Evolutionary conservation across 2,888 invertebrate species (phyloP).

Genomic region (Creontiades dilutus): DNA sequence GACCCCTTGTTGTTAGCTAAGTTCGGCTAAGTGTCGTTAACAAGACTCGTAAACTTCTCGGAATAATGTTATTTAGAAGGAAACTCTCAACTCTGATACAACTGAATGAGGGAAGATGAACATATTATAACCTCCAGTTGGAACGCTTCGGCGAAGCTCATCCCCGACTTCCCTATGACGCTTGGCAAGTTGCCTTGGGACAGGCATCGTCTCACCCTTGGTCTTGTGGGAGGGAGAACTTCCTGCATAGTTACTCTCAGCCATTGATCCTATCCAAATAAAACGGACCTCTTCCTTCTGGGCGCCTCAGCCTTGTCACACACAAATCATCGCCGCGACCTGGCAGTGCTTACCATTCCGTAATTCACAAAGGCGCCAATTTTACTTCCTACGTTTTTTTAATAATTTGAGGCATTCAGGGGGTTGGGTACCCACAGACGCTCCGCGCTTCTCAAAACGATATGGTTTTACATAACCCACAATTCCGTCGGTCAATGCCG

Average conservation of each 20-base stretch:
- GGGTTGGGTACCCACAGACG: too few species aligned
- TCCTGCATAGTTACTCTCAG: constrained; percentile 57
- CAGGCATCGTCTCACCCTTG: constrained; percentile 8
- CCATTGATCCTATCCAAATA: constrained; percentile 62
- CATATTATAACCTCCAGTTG: constrained; percentile 59
- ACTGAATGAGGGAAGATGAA: constrained; percentile 45
- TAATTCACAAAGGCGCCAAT: neutral
- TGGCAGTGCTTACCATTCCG: constrained; percentile 1
- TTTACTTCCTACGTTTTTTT: too few species aligned
- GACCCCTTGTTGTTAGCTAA: neutral
- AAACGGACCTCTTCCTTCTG: constrained; percentile 20
- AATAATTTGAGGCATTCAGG: too few species aligned
- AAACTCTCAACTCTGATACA: constrained; percentile 14
- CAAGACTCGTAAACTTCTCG: neutral
- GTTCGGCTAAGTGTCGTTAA: neutral
- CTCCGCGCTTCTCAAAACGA: too few species aligned
- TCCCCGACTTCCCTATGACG: constrained; percentile 53
- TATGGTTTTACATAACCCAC: too few species aligned
- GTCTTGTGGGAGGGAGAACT: constrained; percentile 34
- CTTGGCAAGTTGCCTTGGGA: constrained; percentile 64
- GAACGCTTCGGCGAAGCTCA: constrained; percentile 55
- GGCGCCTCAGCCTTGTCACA: neutral
- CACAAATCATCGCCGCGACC: constrained; percentile 2
- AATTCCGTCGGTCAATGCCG: too few species aligned
- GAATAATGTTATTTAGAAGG: constrained; percentile 20